phyloP scores from a whole-genome alignment of 2,888 invertebrate species.

The Colletes collaris region DNA sequence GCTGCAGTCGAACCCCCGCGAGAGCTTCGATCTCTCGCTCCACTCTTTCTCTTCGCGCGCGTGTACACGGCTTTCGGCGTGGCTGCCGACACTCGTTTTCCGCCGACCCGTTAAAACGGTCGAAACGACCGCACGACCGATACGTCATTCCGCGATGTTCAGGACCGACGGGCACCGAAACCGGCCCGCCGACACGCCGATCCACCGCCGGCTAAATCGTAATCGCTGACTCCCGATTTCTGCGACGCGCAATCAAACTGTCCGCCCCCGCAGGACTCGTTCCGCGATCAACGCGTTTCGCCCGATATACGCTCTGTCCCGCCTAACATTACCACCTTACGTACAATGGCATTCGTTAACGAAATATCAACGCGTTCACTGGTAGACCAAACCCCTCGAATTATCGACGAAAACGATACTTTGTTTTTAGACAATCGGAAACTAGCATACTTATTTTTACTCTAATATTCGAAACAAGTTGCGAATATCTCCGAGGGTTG shows the following conservation, averaged over 20 bases:
- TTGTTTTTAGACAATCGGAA: too few relatives aligned
- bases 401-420: too few relatives aligned
- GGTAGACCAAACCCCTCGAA: too few relatives aligned
- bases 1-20: constrained; percentile 32
- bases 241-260: constrained; percentile 58
- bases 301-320: not conserved
- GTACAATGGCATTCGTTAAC: too few relatives aligned
- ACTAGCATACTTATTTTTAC: too few relatives aligned
- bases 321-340: too few relatives aligned
- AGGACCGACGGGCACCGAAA: constrained; percentile 59
- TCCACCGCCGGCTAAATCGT: constrained; percentile 62
- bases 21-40: constrained; percentile 41
- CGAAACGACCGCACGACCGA: constrained; percentile 78
- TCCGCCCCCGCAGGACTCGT: not conserved
- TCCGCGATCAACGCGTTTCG: constrained; percentile 19
- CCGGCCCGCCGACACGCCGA: constrained; percentile 62
- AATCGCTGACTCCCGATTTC: constrained; percentile 70
- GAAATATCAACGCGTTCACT: too few relatives aligned
- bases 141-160: constrained; percentile 76
- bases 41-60: constrained; percentile 29
- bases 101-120: constrained; percentile 76
- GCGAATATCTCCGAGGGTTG: too few relatives aligned
- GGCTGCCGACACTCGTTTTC: constrained; percentile 78
- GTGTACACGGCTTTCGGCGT: constrained; percentile 73
- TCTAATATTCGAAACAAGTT: too few relatives aligned